Evolutionary conservation across 1,140 invertebrate species (phyloP).

Genomic region (Reticulitermes speratus): DNA sequence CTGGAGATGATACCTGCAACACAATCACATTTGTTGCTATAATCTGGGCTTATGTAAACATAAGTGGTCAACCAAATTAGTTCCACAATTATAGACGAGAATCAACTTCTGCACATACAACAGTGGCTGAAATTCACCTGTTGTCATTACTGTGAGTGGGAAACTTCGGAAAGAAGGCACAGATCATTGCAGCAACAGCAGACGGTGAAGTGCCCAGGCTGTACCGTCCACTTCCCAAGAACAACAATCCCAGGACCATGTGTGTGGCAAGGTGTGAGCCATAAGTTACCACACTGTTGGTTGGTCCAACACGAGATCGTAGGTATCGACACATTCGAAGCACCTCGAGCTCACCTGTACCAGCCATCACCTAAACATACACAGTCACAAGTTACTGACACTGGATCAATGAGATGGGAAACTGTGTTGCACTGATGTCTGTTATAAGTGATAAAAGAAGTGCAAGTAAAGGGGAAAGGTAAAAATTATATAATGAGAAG

Average conservation of each 20-base stretch:
- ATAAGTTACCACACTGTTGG: constrained; percentile 72
- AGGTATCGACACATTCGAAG: constrained; percentile 83
- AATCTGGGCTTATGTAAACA: background rate
- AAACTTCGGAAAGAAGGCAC: constrained; percentile 95
- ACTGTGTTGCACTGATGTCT: no score
- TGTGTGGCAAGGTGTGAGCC: constrained; percentile 93
- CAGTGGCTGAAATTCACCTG: constrained; percentile 55
- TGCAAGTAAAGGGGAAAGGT: no score
- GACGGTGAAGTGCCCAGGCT: constrained; percentile 81
- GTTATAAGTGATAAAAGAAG: no score
- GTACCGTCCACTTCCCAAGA: constrained; percentile 89
- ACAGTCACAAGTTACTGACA: no score
- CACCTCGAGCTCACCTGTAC: constrained; percentile 86
- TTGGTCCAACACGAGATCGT: constrained; percentile 67
- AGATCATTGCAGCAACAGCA: constrained; percentile 84
- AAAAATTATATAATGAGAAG: no score
- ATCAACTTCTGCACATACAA: background rate
- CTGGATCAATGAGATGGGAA: no score
- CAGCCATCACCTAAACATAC: constrained; percentile 74
- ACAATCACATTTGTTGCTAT: constrained; percentile 26
- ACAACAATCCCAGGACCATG: constrained; percentile 89
- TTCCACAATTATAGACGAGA: background rate
- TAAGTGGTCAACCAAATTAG: background rate
- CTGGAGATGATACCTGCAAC: constrained; percentile 85
- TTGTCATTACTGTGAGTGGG: constrained; percentile 96